A percentile compares a stretch with the other conserved stretches of the same genome.
Conservation (phyloP, 2,888 invertebrate species). For the Leptopilina drosophilae region DNA sequence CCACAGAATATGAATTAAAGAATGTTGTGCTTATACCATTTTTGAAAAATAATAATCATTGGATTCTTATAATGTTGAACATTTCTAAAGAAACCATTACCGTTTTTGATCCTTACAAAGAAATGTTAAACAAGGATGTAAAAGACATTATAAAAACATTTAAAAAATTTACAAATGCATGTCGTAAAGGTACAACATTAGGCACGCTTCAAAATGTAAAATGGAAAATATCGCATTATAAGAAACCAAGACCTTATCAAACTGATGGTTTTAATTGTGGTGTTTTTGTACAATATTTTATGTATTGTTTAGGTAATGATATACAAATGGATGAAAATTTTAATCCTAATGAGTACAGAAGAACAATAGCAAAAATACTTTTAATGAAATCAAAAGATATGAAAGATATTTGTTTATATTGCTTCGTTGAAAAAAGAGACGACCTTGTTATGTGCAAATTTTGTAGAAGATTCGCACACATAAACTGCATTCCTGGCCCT, state of each 20-base stretch:
- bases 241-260: background rate
- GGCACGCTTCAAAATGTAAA: background rate
- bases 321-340: background rate
- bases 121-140: background rate
- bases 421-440: background rate
- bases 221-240: background rate
- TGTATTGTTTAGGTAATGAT: background rate
- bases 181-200: background rate
- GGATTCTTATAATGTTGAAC: no score
- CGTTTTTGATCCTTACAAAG: background rate
- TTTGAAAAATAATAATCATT: background rate
- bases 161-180: background rate
- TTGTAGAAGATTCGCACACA: no score
- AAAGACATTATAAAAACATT: background rate
- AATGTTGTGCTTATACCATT: background rate
- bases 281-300: background rate
- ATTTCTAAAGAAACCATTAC: background rate
- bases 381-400: background rate
- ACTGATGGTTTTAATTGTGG: background rate
- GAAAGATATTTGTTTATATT: background rate
- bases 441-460: background rate
- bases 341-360: background rate
- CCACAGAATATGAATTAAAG: background rate
- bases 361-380: background rate
- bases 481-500: no score